These are phyloP conservation scores for Homalodisca vitripennis DNA, from an alignment of 1,140 invertebrate genomes.

Conservation along the genomic window DNA sequence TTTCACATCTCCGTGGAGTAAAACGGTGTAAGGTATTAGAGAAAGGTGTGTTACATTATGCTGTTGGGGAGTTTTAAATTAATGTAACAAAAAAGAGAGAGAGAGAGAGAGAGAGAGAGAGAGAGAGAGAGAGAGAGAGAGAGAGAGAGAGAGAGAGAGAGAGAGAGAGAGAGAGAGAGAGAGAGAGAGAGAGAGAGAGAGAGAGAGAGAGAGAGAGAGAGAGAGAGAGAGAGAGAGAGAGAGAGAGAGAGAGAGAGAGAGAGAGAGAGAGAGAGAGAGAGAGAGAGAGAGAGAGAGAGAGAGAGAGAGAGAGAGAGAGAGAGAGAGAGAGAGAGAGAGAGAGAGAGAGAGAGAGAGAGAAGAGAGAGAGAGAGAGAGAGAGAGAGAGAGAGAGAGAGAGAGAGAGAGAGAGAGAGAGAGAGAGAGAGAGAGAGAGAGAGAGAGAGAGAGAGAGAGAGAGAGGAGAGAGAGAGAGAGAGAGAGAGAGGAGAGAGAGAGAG, in stretches of 20 bases:
- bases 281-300: constrained; percentile 24
- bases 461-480: constrained; percentile 31
- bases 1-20: no score
- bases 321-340: constrained; percentile 25
- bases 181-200: constrained; percentile 34
- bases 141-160: constrained; percentile 34
- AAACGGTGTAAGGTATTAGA: no score
- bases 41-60: no score
- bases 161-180: constrained; percentile 34
- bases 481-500: no score
- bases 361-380: constrained; percentile 28
- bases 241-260: constrained; percentile 33
- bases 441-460: constrained; percentile 35
- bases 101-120: constrained; percentile 33
- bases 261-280: constrained; percentile 24
- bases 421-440: constrained; percentile 24
- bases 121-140: constrained; percentile 34
- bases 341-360: constrained; percentile 29
- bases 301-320: constrained; percentile 20
- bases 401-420: constrained; percentile 29
- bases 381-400: constrained; percentile 29
- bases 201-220: constrained; percentile 34
- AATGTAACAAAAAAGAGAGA: constrained; percentile 21
- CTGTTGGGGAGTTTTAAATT: no score
- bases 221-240: constrained; percentile 34